Base-by-base conservation (phyloP, 2,888 invertebrate genomes). In the Drosophila multiciliata region DNA sequence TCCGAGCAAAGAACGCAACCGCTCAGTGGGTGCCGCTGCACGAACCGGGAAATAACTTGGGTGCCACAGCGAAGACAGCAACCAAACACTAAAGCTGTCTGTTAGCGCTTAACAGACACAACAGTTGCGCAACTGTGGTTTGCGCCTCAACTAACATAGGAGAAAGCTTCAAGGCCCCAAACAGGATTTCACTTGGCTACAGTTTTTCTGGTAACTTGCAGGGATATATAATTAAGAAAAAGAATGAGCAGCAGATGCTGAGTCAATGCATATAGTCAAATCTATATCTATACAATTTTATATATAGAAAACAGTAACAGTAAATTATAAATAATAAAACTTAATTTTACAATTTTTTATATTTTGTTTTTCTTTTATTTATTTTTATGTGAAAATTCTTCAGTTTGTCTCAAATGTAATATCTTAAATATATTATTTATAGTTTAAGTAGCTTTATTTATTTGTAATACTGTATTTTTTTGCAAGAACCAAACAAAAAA, bases 1-100 rank as follows among this genome's bases (percentile, higher is more conserved):
- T 95, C 69, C 93, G 94, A 20, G 94, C 94, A 20, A 94, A 94
- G 83, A 94, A 94, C 35, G 94, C 95, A 11, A 94, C 94, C 1
- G 95, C 95, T 2, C 94, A 95, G 85, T 95, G 95, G 95, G 91
- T 95, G 36, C 93, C 94, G 23, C 87, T 95, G 17, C 93, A 93
- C n/a, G 78, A 78, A 45, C 67, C 85, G 48, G 87, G 82, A 3
- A 82, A 70, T 33, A 87, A 80, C 57, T 79, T 83, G 73, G 73
- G 73, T 52, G 59, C 59, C 49, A 58, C 83, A 73, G 78, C 85
- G 55, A 87, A 83, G 83, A 60, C 75, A 64, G 9, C 75, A 75
- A 74, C 75, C 74, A 81, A 83, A 65, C 80, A 85, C 52, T 85
- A 75, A 52, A 68, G 23, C 32, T 40, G 32, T 42, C 35, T 17